Evolutionary conservation across 2,888 invertebrate species (phyloP), one percentile per base, ranked within the genome.

Genomic region (Nephrocerus scutellatus): DNA sequence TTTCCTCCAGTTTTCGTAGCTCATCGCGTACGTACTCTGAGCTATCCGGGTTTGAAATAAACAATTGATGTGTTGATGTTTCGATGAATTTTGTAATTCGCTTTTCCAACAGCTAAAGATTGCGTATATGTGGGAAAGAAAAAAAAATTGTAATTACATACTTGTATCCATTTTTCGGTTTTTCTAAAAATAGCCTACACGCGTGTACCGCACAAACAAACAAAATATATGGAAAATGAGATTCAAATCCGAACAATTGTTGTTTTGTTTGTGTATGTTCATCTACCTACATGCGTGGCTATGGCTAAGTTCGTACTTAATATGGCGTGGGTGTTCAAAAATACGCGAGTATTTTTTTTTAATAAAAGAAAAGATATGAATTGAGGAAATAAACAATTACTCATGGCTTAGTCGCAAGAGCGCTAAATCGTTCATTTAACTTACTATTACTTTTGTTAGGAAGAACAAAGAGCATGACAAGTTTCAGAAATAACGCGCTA

Each of bases 41-140:
- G 33, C 73, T 68, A 24, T 69, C 66, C 41, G 73, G 72, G 54
- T 70, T 70, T 39, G 70, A 70, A 36, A 65, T 63, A 48, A 72
- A 54, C 39, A 74, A 58, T 50, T 73, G 67, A 56, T 83, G 79
- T 1, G 82, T 81, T 13, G 77, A 76, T 19, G 77, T 75, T 52
- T 73, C 74, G 15, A 80, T 73, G 57, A 87, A 84, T 43, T 74
- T 75, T 47, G 76, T 72, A 46, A 87, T 81, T 55, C 80, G 76
- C 54, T 75, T 74, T 58, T 83, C 82, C 50, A 84, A 70, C 51
- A 78, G 68, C 84, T 83, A 56, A n/a, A 63, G n/a, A n/a, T n/a
- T n/a, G n/a, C n/a, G n/a, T n/a, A n/a, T n/a, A n/a, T n/a, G n/a
- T n/a, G n/a, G n/a, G n/a, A n/a, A n/a, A n/a, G 56, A 21, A 42